Evolutionary conservation across 2,888 invertebrate species (phyloP).

Genomic region (Melanotus villosus): DNA sequence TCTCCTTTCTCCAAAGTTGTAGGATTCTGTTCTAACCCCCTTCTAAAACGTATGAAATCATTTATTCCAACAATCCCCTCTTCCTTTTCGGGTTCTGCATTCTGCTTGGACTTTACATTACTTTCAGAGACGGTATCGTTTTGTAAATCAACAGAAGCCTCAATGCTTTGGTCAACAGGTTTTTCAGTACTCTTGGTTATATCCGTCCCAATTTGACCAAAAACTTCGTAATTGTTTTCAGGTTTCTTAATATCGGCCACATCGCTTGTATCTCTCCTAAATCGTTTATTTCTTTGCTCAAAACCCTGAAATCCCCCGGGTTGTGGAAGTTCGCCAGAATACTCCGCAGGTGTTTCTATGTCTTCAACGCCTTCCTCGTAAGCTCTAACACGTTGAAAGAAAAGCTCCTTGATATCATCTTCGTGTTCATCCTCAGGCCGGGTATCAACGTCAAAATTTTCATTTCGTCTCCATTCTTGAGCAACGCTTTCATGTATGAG

Average conservation of each 20-base stretch:
- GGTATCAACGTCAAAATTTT: not conserved
- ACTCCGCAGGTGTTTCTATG: not conserved
- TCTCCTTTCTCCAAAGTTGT: conserved; percentile 6
- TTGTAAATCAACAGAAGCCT: conserved; percentile 19
- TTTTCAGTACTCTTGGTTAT: conserved; percentile 53
- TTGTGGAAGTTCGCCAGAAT: conserved; percentile 45
- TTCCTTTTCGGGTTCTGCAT: conserved; percentile 20
- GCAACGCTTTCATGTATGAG: conserved; percentile 11
- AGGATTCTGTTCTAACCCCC: conserved; percentile 46
- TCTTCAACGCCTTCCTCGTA: conserved; percentile 27
- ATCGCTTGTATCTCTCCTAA: conserved; percentile 29
- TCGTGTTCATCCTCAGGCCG: not conserved
- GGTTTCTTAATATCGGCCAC: conserved; percentile 33
- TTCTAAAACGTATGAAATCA: conserved; percentile 63
- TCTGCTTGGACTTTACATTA: not conserved
- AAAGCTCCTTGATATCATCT: conserved; percentile 46
- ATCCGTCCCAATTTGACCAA: conserved; percentile 9
- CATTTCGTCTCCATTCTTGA: not conserved
- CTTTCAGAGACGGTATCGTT: not conserved
- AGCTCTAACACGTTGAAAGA: conserved; percentile 46
- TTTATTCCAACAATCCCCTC: conserved; percentile 55
- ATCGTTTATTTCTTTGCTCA: not conserved
- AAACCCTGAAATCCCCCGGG: conserved; percentile 45
- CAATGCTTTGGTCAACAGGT: conserved; percentile 54
- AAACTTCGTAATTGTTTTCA: conserved; percentile 23